Evolutionary conservation across 2,797 vertebrate genomes (phyloP).

Genomic region (Lagocephalus sceleratus): DNA sequence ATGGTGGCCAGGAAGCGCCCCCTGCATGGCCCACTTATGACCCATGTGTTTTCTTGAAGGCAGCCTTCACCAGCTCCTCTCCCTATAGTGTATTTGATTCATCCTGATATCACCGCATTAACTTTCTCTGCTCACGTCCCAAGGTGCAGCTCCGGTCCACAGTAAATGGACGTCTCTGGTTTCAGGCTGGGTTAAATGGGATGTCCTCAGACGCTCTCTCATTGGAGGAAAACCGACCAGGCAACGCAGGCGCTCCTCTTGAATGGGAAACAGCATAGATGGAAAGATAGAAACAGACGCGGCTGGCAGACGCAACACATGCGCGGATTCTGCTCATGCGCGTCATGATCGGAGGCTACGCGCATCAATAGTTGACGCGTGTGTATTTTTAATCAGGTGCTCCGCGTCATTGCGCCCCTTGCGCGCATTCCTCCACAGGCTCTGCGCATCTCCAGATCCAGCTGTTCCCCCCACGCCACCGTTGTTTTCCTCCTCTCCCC

Average conservation of each 20-base stretch:
- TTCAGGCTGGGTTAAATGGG: slow-evolving; percentile 44
- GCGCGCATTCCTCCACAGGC: slow-evolving; percentile 64
- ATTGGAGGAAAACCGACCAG: slow-evolving; percentile 62
- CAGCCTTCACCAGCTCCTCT: slow-evolving; percentile 46
- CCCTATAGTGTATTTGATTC: neutral
- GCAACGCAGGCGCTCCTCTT: slow-evolving; percentile 61
- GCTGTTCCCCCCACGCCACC: slow-evolving; percentile 2
- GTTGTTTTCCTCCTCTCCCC: slow-evolving; percentile 2
- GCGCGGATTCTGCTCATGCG: slow-evolving; percentile 11
- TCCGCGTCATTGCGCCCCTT: slow-evolving; percentile 34
- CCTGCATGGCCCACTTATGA: slow-evolving; percentile 20
- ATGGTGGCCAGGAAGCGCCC: slow-evolving; percentile 47
- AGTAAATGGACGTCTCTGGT: slow-evolving; percentile 23
- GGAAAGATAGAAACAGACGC: slow-evolving; percentile 1
- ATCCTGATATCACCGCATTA: neutral
- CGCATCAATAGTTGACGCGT: slow-evolving; percentile 23
- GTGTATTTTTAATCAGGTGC: neutral
- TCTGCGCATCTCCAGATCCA: slow-evolving; percentile 39
- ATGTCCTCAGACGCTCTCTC: slow-evolving; percentile 27
- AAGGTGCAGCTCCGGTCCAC: neutral
- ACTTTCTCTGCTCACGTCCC: no score
- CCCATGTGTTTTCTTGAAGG: slow-evolving; percentile 39
- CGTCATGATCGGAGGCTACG: slow-evolving; percentile 51
- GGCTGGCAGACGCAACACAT: slow-evolving; percentile 26
- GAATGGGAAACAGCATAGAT: slow-evolving; percentile 49